phyloP scores from a whole-genome alignment of 2,797 vertebrate genomes.

The Labroides dimidiatus region DNA sequence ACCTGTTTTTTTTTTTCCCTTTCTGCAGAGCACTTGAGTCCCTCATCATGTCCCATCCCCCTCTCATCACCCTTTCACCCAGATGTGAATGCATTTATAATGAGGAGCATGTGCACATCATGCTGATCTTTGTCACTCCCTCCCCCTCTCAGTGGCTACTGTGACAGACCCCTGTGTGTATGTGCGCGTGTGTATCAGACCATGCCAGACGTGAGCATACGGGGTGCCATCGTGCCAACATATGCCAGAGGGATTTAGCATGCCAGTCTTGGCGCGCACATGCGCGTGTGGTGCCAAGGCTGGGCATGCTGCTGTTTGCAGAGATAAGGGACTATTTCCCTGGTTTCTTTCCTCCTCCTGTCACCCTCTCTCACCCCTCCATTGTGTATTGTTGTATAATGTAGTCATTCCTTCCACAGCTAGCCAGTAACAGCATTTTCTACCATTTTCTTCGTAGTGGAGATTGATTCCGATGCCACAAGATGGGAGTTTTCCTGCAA shows the following conservation, averaged over 20 bases:
- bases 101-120: slow-evolving; percentile 79
- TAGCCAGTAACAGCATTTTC: slow-evolving; percentile 57
- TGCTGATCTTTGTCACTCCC: slow-evolving; percentile 55
- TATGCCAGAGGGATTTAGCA: slow-evolving; percentile 83
- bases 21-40: slow-evolving; percentile 63
- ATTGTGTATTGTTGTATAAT: slow-evolving; percentile 73
- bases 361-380: slow-evolving; percentile 58
- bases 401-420: slow-evolving; percentile 57
- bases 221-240: slow-evolving; percentile 79
- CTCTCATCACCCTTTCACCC: slow-evolving; percentile 73
- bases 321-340: slow-evolving; percentile 79
- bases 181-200: slow-evolving; percentile 38
- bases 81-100: slow-evolving; percentile 87
- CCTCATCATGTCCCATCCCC: slow-evolving; percentile 62
- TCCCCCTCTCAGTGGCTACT: slow-evolving; percentile 62
- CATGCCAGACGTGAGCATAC: slow-evolving; percentile 77
- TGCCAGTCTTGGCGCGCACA: slow-evolving; percentile 69
- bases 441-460: slow-evolving; percentile 46
- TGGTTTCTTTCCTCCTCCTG: slow-evolving; percentile 65
- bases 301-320: slow-evolving; percentile 79
- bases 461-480: slow-evolving; percentile 29
- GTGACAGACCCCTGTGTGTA: slow-evolving; percentile 58
- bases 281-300: slow-evolving; percentile 69
- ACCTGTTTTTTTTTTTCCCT: slow-evolving; percentile 54
- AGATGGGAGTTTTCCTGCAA: slow-evolving; percentile 12